A percentile compares a stretch with the other conserved stretches of the same genome.
Evolutionary conservation across 2,888 invertebrate genomes (phyloP).

Genomic region (Drosophila rubida): DNA sequence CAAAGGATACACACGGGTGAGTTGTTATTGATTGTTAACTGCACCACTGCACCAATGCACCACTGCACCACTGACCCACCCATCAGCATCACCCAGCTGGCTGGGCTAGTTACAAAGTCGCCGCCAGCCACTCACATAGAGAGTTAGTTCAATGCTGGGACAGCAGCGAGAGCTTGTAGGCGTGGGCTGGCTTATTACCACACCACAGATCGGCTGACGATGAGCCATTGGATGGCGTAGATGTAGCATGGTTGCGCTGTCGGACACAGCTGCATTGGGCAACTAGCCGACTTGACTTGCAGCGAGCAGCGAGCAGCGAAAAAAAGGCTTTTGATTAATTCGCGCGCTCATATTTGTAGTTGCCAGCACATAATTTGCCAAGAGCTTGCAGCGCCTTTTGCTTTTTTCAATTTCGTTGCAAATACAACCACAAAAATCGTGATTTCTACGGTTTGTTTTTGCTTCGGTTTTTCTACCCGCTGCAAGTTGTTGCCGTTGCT

Average conservation of each 20-base stretch:
- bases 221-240: slow-evolving; percentile 17
- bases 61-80: slow-evolving; percentile 32
- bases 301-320: slow-evolving; percentile 1
- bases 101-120: slow-evolving; percentile 37
- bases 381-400: slow-evolving; percentile 69
- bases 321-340: slow-evolving; percentile 74
- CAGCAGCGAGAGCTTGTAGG: slow-evolving; percentile 35
- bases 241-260: neutral
- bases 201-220: slow-evolving; percentile 40
- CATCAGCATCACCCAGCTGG: slow-evolving; percentile 30
- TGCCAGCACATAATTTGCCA: slow-evolving; percentile 80
- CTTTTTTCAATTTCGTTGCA: slow-evolving; percentile 53
- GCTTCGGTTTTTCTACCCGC: slow-evolving; percentile 8
- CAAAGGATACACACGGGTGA: slow-evolving; percentile 99
- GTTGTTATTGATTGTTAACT: slow-evolving; percentile 48
- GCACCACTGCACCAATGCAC: neutral
- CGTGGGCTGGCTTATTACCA: slow-evolving; percentile 63
- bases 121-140: slow-evolving; percentile 31
- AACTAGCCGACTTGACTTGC: slow-evolving; percentile 36
- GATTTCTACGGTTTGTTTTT: slow-evolving; percentile 75
- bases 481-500: slow-evolving; percentile 4
- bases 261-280: slow-evolving; percentile 71
- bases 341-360: slow-evolving; percentile 79
- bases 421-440: slow-evolving; percentile 69
- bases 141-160: slow-evolving; percentile 39